Conservation (phyloP, 2,888 invertebrate genomes). For the Volucella inanis region DNA sequence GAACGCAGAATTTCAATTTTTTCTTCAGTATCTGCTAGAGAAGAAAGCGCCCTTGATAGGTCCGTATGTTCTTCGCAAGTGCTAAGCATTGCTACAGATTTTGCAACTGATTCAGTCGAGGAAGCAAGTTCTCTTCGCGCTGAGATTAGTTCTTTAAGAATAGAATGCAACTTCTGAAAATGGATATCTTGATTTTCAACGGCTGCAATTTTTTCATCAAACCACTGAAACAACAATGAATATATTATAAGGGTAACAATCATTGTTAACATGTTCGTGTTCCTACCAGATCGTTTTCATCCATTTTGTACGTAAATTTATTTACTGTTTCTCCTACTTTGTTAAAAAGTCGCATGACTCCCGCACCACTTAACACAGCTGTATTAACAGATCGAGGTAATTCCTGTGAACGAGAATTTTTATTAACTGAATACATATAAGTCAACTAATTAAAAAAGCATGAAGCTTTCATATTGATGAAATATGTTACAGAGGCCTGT, state of each 20-base stretch:
- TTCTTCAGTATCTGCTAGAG: constrained; percentile 93
- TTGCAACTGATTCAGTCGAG: constrained; percentile 92
- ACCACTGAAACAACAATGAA: constrained; percentile 89
- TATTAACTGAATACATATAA: background rate
- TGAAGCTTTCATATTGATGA: background rate
- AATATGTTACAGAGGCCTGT: no score
- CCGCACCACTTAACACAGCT: constrained; percentile 97
- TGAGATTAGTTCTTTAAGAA: constrained; percentile 93
- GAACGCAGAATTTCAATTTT: constrained; percentile 93
- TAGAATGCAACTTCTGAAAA: constrained; percentile 92
- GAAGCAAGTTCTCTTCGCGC: constrained; percentile 93
- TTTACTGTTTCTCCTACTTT: constrained; percentile 98
- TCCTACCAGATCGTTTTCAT: constrained; percentile 97
- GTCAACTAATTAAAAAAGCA: background rate
- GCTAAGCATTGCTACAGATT: constrained; percentile 94
- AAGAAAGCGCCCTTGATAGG: constrained; percentile 93
- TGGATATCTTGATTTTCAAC: constrained; percentile 95
- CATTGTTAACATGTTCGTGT: background rate
- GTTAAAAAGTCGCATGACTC: constrained; percentile 96
- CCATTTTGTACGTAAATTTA: constrained; percentile 99
- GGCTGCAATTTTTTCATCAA: constrained; percentile 96
- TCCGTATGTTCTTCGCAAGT: constrained; percentile 96
- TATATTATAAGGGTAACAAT: constrained; percentile 17
- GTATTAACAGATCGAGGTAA: constrained; percentile 97
- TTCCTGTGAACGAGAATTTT: constrained; percentile 84